phyloP scores from a whole-genome alignment of 1,140 invertebrate genomes.

The Catajapyx aquilonaris region DNA sequence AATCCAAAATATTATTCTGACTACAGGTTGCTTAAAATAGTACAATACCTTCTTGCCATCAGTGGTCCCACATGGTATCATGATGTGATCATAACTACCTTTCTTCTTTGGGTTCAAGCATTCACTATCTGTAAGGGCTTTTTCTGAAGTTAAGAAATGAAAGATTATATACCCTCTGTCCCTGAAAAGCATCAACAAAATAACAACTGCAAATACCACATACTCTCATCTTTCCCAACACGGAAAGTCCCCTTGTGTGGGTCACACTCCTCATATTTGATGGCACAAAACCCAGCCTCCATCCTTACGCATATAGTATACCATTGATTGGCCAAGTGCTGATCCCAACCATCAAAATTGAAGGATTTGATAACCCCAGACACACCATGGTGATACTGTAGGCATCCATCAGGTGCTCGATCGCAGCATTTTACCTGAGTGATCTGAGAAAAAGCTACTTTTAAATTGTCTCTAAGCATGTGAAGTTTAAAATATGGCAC shows the following conservation, averaged over 20 bases:
- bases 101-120: constrained; percentile 14
- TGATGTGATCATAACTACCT: constrained; percentile 13
- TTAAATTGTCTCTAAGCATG: too few species aligned
- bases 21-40: not conserved
- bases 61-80: constrained; percentile 14
- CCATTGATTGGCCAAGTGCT: constrained; percentile 17
- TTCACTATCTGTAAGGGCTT: constrained; percentile 14
- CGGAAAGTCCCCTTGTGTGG: constrained; percentile 14
- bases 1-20: too few species aligned
- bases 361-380: constrained; percentile 16
- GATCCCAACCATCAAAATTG: constrained; percentile 16
- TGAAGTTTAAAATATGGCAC: not conserved
- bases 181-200: not conserved
- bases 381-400: constrained; percentile 16
- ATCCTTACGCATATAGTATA: constrained; percentile 18
- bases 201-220: too few species aligned
- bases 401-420: constrained; percentile 16
- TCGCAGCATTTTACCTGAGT: constrained; percentile 14
- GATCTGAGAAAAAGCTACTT: constrained; percentile 10
- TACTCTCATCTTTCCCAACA: constrained; percentile 14
- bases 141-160: constrained; percentile 8
- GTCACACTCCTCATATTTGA: constrained; percentile 17
- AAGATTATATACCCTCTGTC: not conserved
- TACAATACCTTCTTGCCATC: constrained; percentile 14
- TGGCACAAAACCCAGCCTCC: constrained; percentile 15